These are phyloP conservation scores for Bos javanicus DNA, from an alignment of 2,113 vertebrate genomes.

Conservation along the genomic window DNA sequence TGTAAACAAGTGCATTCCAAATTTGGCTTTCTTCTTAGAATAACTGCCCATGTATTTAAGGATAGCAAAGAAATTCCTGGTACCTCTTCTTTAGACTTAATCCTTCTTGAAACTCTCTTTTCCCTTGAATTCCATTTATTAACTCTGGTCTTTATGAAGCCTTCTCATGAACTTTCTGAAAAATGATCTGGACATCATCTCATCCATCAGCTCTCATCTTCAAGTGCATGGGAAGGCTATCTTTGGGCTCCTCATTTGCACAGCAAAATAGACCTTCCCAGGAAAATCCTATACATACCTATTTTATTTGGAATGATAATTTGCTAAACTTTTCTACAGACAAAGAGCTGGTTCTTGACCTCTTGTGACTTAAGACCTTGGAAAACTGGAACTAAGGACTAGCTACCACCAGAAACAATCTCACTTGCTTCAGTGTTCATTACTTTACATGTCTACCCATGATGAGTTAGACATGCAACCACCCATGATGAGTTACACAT, in stretches of 20 bases:
- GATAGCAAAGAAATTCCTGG: not conserved
- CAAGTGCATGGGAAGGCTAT: not conserved
- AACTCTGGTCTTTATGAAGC: not conserved
- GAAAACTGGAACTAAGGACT: not conserved
- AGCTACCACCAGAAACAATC: not conserved
- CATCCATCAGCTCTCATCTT: not conserved
- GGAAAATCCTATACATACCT: not conserved
- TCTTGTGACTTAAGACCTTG: not conserved
- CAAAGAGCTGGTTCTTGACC: not conserved
- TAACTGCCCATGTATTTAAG: not conserved
- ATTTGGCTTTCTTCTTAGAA: not conserved
- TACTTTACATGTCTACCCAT: not conserved
- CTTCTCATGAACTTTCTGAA: not conserved
- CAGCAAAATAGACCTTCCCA: not conserved
- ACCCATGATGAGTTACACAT: not conserved
- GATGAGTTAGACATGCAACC: not conserved
- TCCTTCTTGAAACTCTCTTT: not conserved
- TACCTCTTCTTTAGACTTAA: not conserved
- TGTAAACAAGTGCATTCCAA: rapidly evolving
- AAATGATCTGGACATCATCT: not conserved
- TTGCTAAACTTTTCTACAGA: not conserved
- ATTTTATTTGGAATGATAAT: not conserved
- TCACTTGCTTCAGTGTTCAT: not conserved
- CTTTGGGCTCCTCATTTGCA: not conserved
- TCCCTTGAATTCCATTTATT: not conserved